Conservation (phyloP, 2,888 invertebrate species). For the Byasa hedistus region DNA sequence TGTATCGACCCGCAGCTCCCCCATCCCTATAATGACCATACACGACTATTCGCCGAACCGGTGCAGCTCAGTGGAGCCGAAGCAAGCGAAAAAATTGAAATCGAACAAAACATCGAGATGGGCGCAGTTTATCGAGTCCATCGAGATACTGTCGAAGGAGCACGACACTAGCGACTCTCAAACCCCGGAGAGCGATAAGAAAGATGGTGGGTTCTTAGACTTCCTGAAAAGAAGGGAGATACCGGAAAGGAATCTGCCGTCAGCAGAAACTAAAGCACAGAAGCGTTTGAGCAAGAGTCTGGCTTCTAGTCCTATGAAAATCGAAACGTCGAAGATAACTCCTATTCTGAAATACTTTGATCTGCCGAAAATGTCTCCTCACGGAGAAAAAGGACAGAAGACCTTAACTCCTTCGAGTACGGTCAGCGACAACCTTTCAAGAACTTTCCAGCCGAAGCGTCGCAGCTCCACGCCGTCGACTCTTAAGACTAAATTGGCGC, state of each 20-base stretch:
- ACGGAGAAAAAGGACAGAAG: conserved; percentile 40
- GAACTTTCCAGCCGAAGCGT: conserved; percentile 54
- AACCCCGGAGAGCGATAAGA: conserved; percentile 45
- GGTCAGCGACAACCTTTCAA: conserved; percentile 55
- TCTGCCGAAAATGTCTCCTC: conserved; percentile 46
- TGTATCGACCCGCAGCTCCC: conserved; percentile 44
- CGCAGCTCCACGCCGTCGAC: conserved; percentile 61
- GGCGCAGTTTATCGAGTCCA: conserved; percentile 58
- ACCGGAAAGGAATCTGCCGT: conserved; percentile 38
- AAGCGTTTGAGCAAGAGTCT: conserved; percentile 50
- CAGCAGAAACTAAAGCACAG: conserved; percentile 31
- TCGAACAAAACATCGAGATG: conserved; percentile 47
- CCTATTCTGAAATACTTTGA: conserved; percentile 58
- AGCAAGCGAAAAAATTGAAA: conserved; percentile 32
- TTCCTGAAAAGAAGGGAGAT: conserved; percentile 49
- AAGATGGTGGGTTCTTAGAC: conserved; percentile 49
- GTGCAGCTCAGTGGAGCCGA: conserved; percentile 26
- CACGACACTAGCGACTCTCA: conserved; percentile 47
- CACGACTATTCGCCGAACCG: conserved; percentile 53
- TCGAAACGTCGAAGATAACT: conserved; percentile 44
- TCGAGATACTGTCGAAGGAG: conserved; percentile 49
- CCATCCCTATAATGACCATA: conserved; percentile 52
- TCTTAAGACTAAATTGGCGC: conserved; percentile 36
- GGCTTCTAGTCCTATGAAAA: conserved; percentile 54
- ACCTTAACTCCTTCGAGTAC: conserved; percentile 38